Conservation (phyloP, 64 coral and sea anemone genomes). For the Montipora efflorescens region DNA sequence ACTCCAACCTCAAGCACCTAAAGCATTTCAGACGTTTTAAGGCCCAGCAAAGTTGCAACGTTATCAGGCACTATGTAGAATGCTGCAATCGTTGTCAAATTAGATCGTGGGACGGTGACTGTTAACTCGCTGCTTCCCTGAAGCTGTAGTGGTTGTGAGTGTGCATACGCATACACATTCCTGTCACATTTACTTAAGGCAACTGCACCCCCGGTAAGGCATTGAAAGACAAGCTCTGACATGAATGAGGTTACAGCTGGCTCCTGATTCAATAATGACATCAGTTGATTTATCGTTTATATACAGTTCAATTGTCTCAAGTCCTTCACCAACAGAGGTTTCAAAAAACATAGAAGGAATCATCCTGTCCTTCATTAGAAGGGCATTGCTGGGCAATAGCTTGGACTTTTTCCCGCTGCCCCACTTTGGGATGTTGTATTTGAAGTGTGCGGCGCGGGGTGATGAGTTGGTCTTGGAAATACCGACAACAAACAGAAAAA, state of each 20-base stretch:
- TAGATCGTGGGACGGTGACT: not conserved
- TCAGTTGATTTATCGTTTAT: conserved; percentile 56
- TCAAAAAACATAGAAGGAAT: conserved; percentile 49
- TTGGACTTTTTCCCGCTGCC: not conserved
- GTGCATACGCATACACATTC: conserved; percentile 27
- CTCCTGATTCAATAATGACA: conserved; percentile 54
- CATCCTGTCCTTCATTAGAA: not conserved
- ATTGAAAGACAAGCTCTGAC: conserved; percentile 59
- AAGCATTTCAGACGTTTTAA: conserved; percentile 18
- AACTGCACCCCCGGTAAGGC: not conserved
- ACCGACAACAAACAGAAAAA: conserved; percentile 43
- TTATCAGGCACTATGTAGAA: conserved; percentile 35
- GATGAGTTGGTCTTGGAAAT: not conserved
- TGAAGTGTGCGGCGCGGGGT: not conserved
- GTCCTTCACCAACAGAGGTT: conserved; percentile 12
- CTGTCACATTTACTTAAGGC: not conserved
- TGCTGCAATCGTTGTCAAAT: conserved; percentile 13
- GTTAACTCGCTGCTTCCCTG: not conserved
- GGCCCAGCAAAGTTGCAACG: conserved; percentile 42
- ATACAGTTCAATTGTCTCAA: conserved; percentile 38
- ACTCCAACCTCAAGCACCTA: too few species aligned
- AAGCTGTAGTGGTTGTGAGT: conserved; percentile 2
- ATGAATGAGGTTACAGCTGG: conserved; percentile 59
- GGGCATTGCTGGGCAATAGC: not conserved
- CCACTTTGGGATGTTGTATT: not conserved